Evolutionary conservation across 2,797 vertebrate genomes (phyloP).

Genomic region (Mormyrops attenuatus): DNA sequence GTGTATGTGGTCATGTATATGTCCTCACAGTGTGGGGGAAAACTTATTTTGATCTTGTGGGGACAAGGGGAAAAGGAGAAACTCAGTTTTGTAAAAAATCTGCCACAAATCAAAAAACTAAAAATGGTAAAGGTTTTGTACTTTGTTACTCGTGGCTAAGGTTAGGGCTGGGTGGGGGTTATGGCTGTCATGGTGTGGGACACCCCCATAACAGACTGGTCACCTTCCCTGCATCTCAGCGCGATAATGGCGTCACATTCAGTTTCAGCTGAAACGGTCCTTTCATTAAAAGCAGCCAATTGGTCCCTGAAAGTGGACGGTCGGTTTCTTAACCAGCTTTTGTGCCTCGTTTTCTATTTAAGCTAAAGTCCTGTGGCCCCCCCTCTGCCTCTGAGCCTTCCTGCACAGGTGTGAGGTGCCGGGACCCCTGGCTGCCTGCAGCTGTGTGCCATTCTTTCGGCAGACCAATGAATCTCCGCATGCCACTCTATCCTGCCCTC

Average conservation of each 20-base stretch:
- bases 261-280: background rate
- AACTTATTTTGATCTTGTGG: background rate
- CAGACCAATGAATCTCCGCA: background rate
- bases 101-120: background rate
- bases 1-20: background rate
- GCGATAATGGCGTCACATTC: background rate
- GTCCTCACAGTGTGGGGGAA: background rate
- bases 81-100: background rate
- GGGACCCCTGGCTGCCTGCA: background rate
- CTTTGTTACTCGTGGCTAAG: background rate
- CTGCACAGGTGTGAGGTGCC: background rate
- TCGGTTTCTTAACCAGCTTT: background rate
- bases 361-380: background rate
- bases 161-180: background rate
- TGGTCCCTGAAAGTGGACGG: background rate
- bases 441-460: background rate
- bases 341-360: background rate
- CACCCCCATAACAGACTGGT: background rate
- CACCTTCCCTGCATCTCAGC: background rate
- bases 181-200: background rate
- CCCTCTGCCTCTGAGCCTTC: background rate
- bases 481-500: background rate
- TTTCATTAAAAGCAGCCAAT: background rate
- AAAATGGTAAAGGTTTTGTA: background rate
- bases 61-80: background rate